Percentiles rank a stretch among this genome's conserved stretches.
Conservation (phyloP, 2,888 invertebrate species). For the Cremastinae sp. region DNA sequence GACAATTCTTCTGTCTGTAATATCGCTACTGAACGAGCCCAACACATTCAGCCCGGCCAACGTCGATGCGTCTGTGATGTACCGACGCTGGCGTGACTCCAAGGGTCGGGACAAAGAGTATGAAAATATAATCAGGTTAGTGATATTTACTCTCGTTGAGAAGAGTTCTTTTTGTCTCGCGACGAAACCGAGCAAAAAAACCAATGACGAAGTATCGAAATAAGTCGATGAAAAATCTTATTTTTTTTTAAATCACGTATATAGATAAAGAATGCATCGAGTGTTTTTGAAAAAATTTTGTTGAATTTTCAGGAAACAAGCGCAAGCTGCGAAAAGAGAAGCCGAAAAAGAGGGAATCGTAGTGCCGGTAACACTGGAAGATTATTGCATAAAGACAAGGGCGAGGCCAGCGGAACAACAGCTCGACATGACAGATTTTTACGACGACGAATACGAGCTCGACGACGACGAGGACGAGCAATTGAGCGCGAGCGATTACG, state of each 20-base stretch:
- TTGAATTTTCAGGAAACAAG: conserved; percentile 92
- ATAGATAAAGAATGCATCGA: too few relatives aligned
- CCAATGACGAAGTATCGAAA: background rate
- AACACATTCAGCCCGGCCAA: conserved; percentile 99
- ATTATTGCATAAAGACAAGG: conserved; percentile 97
- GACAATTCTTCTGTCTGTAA: conserved; percentile 98
- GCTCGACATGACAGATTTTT: conserved; percentile 96
- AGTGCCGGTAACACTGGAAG: conserved; percentile 98
- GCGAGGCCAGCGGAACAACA: conserved; percentile 92
- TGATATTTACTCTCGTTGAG: conserved; percentile 29
- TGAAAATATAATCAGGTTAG: conserved; percentile 97
- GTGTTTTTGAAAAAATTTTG: conserved; percentile 14
- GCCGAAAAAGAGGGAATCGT: conserved; percentile 98
- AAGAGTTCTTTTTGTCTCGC: background rate
- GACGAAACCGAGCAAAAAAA: background rate
- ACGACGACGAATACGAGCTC: conserved; percentile 96
- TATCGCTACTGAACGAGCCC: conserved; percentile 99
- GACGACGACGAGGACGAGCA: conserved; percentile 86
- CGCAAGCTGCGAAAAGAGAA: conserved; percentile 95
- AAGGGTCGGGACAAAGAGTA: conserved; percentile 99
- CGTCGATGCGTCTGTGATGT: conserved; percentile 99
- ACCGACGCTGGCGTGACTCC: conserved; percentile 98
- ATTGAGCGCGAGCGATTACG: conserved; percentile 86
- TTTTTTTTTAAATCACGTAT: too few relatives aligned
- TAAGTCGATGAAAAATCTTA: conserved; percentile 1